These are phyloP conservation scores for Eulemur rubriventer DNA, from an alignment of 2,797 vertebrate genomes.

Conservation along the genomic window DNA sequence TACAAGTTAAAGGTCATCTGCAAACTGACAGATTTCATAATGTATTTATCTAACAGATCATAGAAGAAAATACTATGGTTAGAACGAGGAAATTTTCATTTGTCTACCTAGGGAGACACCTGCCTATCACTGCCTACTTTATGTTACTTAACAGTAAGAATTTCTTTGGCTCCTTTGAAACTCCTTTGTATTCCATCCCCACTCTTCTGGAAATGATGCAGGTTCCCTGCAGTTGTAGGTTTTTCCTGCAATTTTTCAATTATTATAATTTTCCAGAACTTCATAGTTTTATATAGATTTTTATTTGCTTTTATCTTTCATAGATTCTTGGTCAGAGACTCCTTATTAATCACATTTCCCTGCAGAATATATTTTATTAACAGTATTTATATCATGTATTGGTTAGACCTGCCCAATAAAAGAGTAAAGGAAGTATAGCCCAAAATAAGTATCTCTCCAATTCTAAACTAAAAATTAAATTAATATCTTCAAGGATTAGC, in stretches of 20 bases:
- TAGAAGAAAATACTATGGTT: background rate
- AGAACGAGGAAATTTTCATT: background rate
- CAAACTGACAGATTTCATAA: background rate
- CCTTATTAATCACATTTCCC: background rate
- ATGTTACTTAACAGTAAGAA: background rate
- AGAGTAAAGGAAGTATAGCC: background rate
- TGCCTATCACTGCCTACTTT: background rate
- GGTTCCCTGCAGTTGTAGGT: background rate
- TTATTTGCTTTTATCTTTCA: conserved; percentile 9
- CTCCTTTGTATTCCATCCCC: background rate
- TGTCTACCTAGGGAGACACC: background rate
- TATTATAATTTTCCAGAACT: background rate
- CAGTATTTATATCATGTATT: conserved; percentile 13
- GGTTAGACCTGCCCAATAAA: background rate
- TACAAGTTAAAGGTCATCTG: background rate
- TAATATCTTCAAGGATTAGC: background rate
- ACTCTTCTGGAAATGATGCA: background rate
- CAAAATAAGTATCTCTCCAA: background rate
- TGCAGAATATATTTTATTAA: conserved; percentile 35
- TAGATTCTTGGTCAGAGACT: background rate
- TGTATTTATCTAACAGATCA: background rate
- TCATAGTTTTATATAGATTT: background rate
- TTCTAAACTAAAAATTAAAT: conserved; percentile 24
- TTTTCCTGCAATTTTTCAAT: background rate
- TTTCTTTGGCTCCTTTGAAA: conserved; percentile 10